Percentiles rank a stretch among this genome's conserved stretches.
Evolutionary conservation across 92 coral and sea anemone genomes (phyloP).

Genomic region (Umimayanthus chanpuru): DNA sequence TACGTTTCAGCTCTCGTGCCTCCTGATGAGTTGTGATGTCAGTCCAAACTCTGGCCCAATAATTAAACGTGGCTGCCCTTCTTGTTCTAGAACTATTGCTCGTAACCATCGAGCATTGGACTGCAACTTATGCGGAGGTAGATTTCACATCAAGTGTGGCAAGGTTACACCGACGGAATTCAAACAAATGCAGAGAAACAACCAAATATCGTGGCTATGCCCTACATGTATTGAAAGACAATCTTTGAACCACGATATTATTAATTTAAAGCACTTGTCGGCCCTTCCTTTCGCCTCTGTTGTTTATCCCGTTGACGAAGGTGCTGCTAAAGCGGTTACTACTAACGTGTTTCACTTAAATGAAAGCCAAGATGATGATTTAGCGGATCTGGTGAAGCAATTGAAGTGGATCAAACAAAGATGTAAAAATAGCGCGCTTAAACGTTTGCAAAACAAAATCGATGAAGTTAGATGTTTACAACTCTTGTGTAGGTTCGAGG

Average conservation of each 20-base stretch:
- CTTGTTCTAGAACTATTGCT: neutral
- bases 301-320: neutral
- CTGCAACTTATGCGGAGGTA: constrained; percentile 26
- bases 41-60: neutral
- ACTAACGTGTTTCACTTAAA: neutral
- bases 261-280: neutral
- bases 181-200: constrained; percentile 22
- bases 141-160: neutral
- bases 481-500: constrained; percentile 23
- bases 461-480: constrained; percentile 1
- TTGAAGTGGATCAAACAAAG: constrained; percentile 31
- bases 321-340: neutral
- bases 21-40: constrained; percentile 21
- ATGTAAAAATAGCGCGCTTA: neutral
- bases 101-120: constrained; percentile 25
- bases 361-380: neutral
- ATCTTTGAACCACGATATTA: neutral
- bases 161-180: constrained; percentile 35
- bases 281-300: neutral
- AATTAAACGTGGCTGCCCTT: neutral
- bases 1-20: constrained; percentile 4
- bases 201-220: neutral
- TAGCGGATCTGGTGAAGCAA: constrained; percentile 35
- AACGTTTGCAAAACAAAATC: neutral
- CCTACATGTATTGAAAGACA: constrained; percentile 6